Base-by-base conservation (phyloP, 1,140 invertebrate genomes). In the Lepidurus packardi region DNA sequence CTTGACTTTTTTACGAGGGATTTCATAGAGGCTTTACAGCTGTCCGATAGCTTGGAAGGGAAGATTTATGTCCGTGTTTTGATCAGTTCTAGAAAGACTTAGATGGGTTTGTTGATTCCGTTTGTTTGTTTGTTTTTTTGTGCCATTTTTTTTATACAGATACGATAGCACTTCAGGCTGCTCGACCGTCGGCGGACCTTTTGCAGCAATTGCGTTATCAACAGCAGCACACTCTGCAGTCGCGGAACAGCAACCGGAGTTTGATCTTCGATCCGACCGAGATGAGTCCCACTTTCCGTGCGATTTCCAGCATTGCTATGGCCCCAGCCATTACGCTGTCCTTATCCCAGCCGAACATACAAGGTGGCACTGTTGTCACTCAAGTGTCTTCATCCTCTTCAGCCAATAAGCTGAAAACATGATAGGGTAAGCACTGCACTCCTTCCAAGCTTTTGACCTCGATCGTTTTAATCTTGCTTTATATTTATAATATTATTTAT, bases 121-220 rank as follows among this genome's bases (percentile, higher is more conserved):
- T n/a, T n/a, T n/a, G n/a, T n/a, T n/a, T n/a, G n/a, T n/a, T 21
- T 9, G 7, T 7, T 65, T 21, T n/a, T 65, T 65, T 65, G 8
- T 8, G 13, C 21, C 21, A 21, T 65, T 65, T 65, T 9, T 65
- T 7, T n/a, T n/a, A n/a, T 65, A 7, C 21, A 65, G 53, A 65
- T 65, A 65, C 53, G 53, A 65, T 65, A 65, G 53, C 53, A 7
- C 53, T 65, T 1, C 53, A 65, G 8, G 53, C 16, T n/a, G 53
- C 53, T 65, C 53, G 53, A 16, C 53, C 53, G 53, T 11, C 53
- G 21, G 53, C 53, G 53, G 53, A 65, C 21, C 53, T 65, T 21
- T 65, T 65, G 53, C 53, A 65, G 53, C 53, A 65, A 65, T 65
- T 65, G 13, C 53, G 53, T 65, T 65, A 65, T 65, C 53, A 65